phyloP scores from a whole-genome alignment of 2,113 vertebrate genomes.

The Tiliqua scincoides region DNA sequence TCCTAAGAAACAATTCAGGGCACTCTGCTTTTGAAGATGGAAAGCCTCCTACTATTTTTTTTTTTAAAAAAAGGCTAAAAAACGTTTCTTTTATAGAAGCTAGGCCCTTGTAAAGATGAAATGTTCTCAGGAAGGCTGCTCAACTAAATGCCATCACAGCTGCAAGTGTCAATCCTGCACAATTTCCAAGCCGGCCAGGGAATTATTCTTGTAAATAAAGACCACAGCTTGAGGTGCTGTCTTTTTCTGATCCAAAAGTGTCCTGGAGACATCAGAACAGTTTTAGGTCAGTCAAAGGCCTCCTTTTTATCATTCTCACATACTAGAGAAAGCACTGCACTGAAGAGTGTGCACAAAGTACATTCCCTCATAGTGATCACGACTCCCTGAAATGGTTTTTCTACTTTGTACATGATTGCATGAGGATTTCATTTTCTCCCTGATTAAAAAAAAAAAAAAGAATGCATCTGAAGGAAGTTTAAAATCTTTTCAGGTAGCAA shows the following conservation, averaged over 20 bases:
- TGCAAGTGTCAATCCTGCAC: constrained; percentile 54
- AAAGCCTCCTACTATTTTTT: constrained; percentile 55
- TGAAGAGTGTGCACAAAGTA: constrained; percentile 22
- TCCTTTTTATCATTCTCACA: constrained; percentile 67
- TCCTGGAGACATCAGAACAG: constrained; percentile 60
- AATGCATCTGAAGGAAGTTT: constrained; percentile 38
- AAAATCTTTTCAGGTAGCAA: constrained; percentile 38
- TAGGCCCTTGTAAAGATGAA: constrained; percentile 63
- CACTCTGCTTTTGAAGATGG: constrained; percentile 52
- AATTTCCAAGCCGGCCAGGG: constrained; percentile 32
- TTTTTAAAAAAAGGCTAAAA: constrained; percentile 69
- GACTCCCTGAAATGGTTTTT: constrained; percentile 20
- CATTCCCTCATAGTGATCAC: constrained; percentile 1
- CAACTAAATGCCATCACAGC: constrained; percentile 61
- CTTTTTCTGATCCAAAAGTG: constrained; percentile 73
- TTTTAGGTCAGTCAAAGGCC: constrained; percentile 61
- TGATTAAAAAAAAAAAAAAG: constrained; percentile 6
- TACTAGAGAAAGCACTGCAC: constrained; percentile 12
- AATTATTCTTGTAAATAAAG: constrained; percentile 67
- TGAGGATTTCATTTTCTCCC: constrained; percentile 35
- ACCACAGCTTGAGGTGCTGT: constrained; percentile 70
- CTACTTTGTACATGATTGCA: constrained; percentile 37
- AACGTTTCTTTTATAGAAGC: constrained; percentile 57
- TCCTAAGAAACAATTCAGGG: constrained; percentile 47
- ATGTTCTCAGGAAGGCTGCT: constrained; percentile 49